Evolutionary conservation across 2,113 vertebrate genomes (phyloP).

Genomic region (Hucho hucho): DNA sequence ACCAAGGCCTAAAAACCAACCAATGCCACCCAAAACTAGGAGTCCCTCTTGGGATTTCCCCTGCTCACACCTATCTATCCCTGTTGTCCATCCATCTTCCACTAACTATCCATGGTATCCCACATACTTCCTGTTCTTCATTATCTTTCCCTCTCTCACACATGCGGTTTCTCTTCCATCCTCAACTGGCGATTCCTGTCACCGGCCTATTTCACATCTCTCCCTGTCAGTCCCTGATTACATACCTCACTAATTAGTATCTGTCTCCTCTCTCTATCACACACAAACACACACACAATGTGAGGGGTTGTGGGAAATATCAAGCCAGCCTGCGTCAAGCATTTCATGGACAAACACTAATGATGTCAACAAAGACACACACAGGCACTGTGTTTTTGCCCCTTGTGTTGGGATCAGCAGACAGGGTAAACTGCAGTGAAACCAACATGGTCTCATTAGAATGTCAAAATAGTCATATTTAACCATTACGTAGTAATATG

Average conservation of each 20-base stretch:
- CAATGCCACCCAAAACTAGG: not conserved
- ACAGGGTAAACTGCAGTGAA: not conserved
- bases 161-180: conserved; percentile 50
- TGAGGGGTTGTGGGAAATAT: conserved; percentile 60
- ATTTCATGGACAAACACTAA: conserved; percentile 53
- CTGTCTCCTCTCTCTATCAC: conserved; percentile 48
- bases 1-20: not conserved
- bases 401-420: not conserved
- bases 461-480: not conserved
- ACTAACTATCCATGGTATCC: conserved; percentile 53
- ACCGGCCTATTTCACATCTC: conserved; percentile 55
- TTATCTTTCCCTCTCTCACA: conserved; percentile 52
- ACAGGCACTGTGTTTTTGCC: conserved; percentile 16
- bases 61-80: conserved; percentile 5
- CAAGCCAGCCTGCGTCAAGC: conserved; percentile 59
- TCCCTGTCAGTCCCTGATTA: conserved; percentile 47
- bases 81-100: conserved; percentile 50
- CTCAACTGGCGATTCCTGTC: conserved; percentile 29
- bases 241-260: conserved; percentile 38
- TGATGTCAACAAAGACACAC: conserved; percentile 46
- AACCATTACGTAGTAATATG: not conserved
- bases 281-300: conserved; percentile 11
- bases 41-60: not conserved
- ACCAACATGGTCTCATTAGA: not conserved
- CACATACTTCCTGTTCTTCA: conserved; percentile 36